Percentiles rank a stretch among this genome's conserved stretches.
These are phyloP conservation scores for Nymphalis c-album DNA, from an alignment of 2,888 invertebrate species.

Conservation along the genomic window DNA sequence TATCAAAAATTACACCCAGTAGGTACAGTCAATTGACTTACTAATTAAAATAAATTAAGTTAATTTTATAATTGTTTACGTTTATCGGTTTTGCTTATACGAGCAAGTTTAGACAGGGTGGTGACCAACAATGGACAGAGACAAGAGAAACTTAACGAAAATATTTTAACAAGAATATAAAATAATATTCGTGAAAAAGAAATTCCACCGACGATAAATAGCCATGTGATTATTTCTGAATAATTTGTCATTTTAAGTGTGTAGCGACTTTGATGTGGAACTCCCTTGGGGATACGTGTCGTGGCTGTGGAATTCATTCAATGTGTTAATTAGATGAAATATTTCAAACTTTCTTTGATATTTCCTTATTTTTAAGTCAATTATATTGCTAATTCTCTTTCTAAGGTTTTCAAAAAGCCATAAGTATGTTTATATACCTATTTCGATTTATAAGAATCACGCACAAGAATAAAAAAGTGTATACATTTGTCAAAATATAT, in stretches of 20 bases:
- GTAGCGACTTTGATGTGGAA: slow-evolving; percentile 41
- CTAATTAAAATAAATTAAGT: no score
- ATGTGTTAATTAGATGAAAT: slow-evolving; percentile 25
- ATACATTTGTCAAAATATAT: no score
- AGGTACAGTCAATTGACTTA: no score
- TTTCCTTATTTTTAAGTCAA: neutral
- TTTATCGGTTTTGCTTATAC: no score
- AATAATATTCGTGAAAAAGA: neutral
- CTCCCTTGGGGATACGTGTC: slow-evolving; percentile 38
- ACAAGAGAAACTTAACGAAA: neutral
- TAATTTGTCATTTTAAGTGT: slow-evolving; percentile 43
- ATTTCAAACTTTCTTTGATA: slow-evolving; percentile 15
- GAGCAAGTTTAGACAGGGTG: no score
- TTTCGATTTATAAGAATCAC: no score
- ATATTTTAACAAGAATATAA: neutral
- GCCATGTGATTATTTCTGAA: slow-evolving; percentile 32
- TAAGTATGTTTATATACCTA: no score
- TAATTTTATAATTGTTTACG: no score
- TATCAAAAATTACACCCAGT: no score
- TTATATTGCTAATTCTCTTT: slow-evolving; percentile 18
- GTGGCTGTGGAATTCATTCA: slow-evolving; percentile 20
- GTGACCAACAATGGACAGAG: neutral
- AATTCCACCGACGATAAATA: neutral
- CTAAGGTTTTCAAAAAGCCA: neutral
- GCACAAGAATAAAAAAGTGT: no score